Evolutionary conservation across 1,140 invertebrate species (phyloP).

Genomic region (Intoshia linei): DNA sequence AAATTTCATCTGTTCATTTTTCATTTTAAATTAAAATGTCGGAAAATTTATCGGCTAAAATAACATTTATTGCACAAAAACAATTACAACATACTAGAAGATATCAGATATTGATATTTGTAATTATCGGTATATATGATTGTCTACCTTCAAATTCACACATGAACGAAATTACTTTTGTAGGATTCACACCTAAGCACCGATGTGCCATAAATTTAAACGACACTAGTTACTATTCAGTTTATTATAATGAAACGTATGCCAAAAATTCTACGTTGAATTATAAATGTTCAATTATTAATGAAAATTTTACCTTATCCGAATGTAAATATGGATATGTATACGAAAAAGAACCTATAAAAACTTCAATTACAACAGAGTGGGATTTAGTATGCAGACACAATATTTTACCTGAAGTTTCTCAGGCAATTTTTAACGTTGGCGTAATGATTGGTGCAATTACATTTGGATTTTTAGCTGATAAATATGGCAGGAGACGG

Average conservation of each 20-base stretch:
- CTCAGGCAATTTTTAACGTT: conserved; percentile 40
- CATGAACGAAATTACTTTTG: conserved; percentile 4
- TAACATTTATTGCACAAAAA: too few relatives aligned
- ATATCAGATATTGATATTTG: conserved; percentile 4
- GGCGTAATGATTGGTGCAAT: conserved; percentile 41
- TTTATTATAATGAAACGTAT: too few relatives aligned
- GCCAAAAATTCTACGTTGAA: too few relatives aligned
- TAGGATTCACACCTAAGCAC: conserved; percentile 4
- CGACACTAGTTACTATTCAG: too few relatives aligned
- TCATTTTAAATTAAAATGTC: too few relatives aligned
- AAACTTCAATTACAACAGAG: conserved; percentile 14
- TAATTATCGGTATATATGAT: conserved; percentile 4
- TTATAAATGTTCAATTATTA: too few relatives aligned
- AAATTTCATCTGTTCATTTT: too few relatives aligned
- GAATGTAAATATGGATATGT: not conserved
- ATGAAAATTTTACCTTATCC: too few relatives aligned
- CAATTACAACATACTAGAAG: too few relatives aligned
- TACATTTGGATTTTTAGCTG: conserved; percentile 38
- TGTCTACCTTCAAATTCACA: conserved; percentile 5
- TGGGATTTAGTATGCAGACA: conserved; percentile 39
- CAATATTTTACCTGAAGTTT: conserved; percentile 31
- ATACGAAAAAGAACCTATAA: not conserved
- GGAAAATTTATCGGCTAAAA: too few relatives aligned
- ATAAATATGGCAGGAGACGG: conserved; percentile 25
- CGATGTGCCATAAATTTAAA: too few relatives aligned